Evolutionary conservation across 1,140 invertebrate genomes (phyloP).

Genomic region (Lithobius niger): DNA sequence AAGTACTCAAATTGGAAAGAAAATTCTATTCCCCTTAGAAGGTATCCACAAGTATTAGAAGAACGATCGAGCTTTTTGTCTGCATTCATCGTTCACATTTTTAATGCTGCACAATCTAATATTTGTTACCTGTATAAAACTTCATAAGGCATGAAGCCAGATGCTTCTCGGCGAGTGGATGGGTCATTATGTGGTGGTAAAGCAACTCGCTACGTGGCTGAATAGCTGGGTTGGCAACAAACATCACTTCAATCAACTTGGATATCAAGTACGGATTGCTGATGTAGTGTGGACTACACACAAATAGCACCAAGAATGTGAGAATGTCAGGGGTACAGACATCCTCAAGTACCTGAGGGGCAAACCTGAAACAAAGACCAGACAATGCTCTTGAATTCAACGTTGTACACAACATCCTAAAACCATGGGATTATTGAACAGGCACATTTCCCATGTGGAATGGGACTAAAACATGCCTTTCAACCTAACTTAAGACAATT

Average conservation of each 20-base stretch:
- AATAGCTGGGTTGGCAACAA: conserved; percentile 73
- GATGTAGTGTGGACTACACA: conserved; percentile 79
- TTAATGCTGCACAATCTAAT: not conserved
- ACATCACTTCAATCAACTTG: conserved; percentile 84
- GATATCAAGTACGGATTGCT: conserved; percentile 92
- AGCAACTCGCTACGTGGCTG: conserved; percentile 45
- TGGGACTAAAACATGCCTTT: no score
- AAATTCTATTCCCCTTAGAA: not conserved
- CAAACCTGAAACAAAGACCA: conserved; percentile 54
- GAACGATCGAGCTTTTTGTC: not conserved
- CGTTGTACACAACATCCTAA: no score
- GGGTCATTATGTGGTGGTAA: conserved; percentile 57
- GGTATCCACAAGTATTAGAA: not conserved
- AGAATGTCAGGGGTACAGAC: conserved; percentile 69
- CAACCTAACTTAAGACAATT: no score
- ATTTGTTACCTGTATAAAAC: conserved; percentile 81
- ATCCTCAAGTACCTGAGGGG: conserved; percentile 55
- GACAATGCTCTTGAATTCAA: no score
- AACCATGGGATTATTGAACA: no score
- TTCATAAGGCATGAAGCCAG: conserved; percentile 86
- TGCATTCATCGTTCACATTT: not conserved
- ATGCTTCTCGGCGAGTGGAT: conserved; percentile 65
- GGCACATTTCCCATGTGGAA: no score
- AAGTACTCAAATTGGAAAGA: not conserved
- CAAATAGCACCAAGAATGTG: conserved; percentile 71